Percentiles rank a stretch among this genome's conserved stretches.
Evolutionary conservation across 2,797 vertebrate genomes (phyloP).

Genomic region (Heterohyrax brucei): DNA sequence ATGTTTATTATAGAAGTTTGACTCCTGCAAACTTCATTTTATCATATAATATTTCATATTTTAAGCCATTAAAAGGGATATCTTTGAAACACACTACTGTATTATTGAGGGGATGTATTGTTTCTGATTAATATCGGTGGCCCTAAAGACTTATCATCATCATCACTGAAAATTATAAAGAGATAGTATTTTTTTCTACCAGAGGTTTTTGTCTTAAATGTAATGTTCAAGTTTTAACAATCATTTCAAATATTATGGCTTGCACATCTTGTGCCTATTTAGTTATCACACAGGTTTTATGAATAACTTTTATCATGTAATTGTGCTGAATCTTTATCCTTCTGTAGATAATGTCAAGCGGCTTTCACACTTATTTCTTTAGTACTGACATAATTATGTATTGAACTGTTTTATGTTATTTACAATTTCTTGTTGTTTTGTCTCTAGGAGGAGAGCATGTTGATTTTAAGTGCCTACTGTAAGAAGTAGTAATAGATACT

Average conservation of each 20-base stretch:
- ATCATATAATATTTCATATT: not conserved
- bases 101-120: not conserved
- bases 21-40: not conserved
- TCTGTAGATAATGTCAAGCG: too few species aligned
- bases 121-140: not conserved
- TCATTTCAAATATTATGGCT: too few species aligned
- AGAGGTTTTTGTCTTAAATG: too few species aligned
- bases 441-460: not conserved
- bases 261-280: too few species aligned
- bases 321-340: too few species aligned
- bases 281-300: too few species aligned
- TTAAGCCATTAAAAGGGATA: not conserved
- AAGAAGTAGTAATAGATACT: not conserved
- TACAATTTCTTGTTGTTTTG: not conserved
- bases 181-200: not conserved
- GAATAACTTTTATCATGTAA: too few species aligned
- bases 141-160: not conserved
- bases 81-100: not conserved
- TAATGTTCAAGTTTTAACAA: too few species aligned
- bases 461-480: not conserved
- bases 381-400: not conserved
- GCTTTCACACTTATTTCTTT: not conserved
- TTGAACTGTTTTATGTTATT: not conserved
- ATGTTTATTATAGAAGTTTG: not conserved
- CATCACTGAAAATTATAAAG: not conserved